Percentiles rank a stretch among this genome's conserved stretches.
phyloP scores from a whole-genome alignment of 64 coral and sea anemone genomes.

The Anthopleura sola region DNA sequence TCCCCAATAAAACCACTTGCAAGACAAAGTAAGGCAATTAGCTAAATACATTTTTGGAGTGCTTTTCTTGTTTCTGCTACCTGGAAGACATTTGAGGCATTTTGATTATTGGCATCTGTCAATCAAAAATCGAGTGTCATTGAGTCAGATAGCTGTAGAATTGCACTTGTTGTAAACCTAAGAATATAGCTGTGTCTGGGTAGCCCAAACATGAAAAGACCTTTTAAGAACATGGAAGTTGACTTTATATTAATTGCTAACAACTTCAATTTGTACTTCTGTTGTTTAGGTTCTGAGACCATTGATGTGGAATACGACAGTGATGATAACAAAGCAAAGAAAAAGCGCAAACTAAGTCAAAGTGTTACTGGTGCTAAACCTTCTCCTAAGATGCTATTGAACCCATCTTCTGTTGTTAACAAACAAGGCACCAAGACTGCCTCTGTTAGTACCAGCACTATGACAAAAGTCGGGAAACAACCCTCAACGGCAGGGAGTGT shows the following conservation, averaged over 20 bases:
- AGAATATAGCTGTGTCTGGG: not conserved
- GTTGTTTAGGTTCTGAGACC: not conserved
- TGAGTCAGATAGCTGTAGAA: no score
- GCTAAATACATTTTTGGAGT: not conserved
- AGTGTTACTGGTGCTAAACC: conserved; percentile 54
- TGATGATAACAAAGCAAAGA: conserved; percentile 77
- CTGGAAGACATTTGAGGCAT: no score
- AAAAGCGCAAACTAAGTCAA: conserved; percentile 61
- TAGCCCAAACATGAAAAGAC: no score
- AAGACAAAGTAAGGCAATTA: conserved; percentile 14
- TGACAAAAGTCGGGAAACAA: conserved; percentile 86
- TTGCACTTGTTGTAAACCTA: no score
- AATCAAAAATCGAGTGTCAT: no score
- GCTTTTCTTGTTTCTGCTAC: not conserved
- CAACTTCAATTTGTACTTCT: no score
- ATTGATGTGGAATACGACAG: conserved; percentile 32
- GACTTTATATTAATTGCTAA: no score
- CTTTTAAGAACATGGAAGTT: no score
- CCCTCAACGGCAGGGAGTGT: conserved; percentile 34
- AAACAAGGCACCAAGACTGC: conserved; percentile 70
- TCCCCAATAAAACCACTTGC: conserved; percentile 11
- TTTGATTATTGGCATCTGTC: no score
- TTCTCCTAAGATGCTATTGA: conserved; percentile 59
- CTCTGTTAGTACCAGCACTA: conserved; percentile 72
- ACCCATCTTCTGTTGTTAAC: conserved; percentile 42